Conservation (phyloP, 2,113 vertebrate genomes). For the Conger conger region DNA sequence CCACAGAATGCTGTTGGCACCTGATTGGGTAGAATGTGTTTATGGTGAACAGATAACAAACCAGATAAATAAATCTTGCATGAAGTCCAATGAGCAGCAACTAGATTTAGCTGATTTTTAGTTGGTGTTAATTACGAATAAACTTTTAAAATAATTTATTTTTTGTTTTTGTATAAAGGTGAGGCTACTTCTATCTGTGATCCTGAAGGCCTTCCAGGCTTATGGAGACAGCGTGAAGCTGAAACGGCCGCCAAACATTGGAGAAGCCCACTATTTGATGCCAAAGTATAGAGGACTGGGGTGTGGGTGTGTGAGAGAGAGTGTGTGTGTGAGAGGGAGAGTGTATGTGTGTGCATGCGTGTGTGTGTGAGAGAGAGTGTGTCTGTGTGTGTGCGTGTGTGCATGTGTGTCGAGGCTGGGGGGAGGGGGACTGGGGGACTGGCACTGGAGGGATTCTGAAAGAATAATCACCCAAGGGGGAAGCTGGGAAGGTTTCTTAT, state of each 20-base stretch:
- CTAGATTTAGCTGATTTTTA: not conserved
- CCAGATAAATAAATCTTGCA: no score
- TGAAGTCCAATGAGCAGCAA: not conserved
- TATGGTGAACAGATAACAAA: no score
- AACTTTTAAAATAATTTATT: not conserved
- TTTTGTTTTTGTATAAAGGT: not conserved
- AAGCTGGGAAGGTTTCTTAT: not conserved
- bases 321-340: no score
- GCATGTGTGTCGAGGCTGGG: no score
- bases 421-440: no score
- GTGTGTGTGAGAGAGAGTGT: not conserved
- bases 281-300: no score
- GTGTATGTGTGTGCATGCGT: not conserved
- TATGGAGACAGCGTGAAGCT: not conserved
- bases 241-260: not conserved
- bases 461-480: not conserved
- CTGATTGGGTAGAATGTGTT: no score
- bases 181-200: not conserved
- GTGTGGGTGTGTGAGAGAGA: no score
- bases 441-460: no score
- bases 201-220: not conserved
- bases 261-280: not conserved
- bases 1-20: no score
- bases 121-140: not conserved
- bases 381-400: no score